phyloP scores from a whole-genome alignment of 1,140 invertebrate genomes.

The Apolygus lucorum region DNA sequence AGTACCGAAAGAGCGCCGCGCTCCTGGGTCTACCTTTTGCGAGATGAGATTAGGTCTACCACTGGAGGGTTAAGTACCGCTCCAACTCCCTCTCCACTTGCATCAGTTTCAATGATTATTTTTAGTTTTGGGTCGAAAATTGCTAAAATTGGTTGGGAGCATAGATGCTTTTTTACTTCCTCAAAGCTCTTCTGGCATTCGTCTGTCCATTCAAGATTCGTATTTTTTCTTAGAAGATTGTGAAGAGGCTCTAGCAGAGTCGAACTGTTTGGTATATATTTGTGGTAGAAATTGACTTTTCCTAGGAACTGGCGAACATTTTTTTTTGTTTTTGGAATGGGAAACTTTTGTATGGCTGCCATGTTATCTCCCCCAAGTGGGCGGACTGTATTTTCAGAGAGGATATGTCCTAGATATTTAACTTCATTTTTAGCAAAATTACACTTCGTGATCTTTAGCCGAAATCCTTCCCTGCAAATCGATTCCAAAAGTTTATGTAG shows the following conservation, averaged over 20 bases:
- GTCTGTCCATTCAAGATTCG: constrained; percentile 36
- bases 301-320: constrained; percentile 32
- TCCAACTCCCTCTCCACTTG: constrained; percentile 20
- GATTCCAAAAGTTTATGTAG: constrained; percentile 24
- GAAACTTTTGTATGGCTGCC: constrained; percentile 32
- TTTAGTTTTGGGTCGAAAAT: constrained; percentile 32
- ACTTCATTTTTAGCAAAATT: constrained; percentile 35
- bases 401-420: constrained; percentile 34
- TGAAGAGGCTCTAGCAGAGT: constrained; percentile 35
- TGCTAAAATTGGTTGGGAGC: constrained; percentile 36
- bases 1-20: too few species aligned
- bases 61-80: too few species aligned
- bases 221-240: constrained; percentile 36
- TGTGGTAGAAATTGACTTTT: constrained; percentile 32
- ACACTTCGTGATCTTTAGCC: constrained; percentile 37
- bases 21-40: too few species aligned
- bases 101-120: constrained; percentile 38
- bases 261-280: constrained; percentile 36
- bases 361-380: constrained; percentile 32
- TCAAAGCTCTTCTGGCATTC: constrained; percentile 38
- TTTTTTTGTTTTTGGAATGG: constrained; percentile 27
- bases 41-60: too few species aligned
- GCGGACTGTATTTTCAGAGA: constrained; percentile 31
- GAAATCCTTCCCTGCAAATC: constrained; percentile 35
- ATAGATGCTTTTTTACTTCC: constrained; percentile 37